Conservation (phyloP, 2,797 vertebrate genomes). For the Fringilla coelebs region DNA sequence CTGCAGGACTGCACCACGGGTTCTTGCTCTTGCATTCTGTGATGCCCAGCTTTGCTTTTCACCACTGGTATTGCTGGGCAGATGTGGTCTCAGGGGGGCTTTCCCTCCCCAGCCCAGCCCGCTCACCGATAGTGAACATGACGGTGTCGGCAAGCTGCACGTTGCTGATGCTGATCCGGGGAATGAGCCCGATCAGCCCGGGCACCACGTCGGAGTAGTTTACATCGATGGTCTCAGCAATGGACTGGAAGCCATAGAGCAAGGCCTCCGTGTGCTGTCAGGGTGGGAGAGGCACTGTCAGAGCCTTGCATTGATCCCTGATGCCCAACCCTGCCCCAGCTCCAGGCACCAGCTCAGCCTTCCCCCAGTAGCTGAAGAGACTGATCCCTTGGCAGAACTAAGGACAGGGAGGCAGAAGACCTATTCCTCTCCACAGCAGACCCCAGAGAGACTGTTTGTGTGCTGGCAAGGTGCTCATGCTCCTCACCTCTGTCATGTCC, state of each 20-base stretch:
- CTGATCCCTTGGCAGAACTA: not conserved
- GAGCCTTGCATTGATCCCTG: not conserved
- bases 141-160: slow-evolving; percentile 96
- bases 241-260: slow-evolving; percentile 97
- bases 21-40: accelerated
- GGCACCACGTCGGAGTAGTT: slow-evolving; percentile 98
- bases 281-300: not conserved
- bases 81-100: not conserved
- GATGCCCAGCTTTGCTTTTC: not conserved
- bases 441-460: not conserved
- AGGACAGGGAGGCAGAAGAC: not conserved
- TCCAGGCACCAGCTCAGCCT: not conserved
- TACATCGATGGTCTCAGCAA: slow-evolving; percentile 96
- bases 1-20: accelerated
- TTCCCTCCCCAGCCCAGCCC: not conserved
- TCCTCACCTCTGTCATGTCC: not conserved
- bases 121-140: slow-evolving; percentile 97
- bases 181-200: slow-evolving; percentile 95
- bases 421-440: not conserved
- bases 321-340: not conserved
- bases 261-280: slow-evolving; percentile 93
- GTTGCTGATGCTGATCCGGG: slow-evolving; percentile 96
- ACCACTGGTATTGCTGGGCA: not conserved
- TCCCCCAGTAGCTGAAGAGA: not conserved
- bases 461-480: not conserved